Conservation (phyloP, 2,888 invertebrate species). For the Leucoma salicis region DNA sequence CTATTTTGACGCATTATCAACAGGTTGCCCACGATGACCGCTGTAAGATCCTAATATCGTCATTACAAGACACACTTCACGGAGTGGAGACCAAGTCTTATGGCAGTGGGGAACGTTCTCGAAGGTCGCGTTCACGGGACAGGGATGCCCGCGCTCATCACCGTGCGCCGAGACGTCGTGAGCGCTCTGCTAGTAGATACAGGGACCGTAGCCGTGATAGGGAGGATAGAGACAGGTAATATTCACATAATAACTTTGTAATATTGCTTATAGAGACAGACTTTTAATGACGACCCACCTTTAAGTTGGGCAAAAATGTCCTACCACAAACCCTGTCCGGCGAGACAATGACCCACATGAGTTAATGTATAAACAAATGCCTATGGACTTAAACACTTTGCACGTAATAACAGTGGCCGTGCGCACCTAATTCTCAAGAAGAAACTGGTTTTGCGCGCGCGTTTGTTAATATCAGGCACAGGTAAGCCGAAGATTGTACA, state of each 20-base stretch:
- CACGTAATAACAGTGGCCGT: too few species aligned
- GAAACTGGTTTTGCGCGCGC: too few species aligned
- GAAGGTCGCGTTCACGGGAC: slow-evolving; percentile 74
- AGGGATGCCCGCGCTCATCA: slow-evolving; percentile 59
- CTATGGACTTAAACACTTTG: too few species aligned
- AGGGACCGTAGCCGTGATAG: slow-evolving; percentile 69
- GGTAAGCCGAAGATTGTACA: too few species aligned
- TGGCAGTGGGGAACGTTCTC: slow-evolving; percentile 81
- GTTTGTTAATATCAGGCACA: too few species aligned
- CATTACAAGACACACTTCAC: slow-evolving; percentile 97
- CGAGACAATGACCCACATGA: too few species aligned
- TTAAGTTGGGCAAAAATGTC: too few species aligned
- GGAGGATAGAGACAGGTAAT: slow-evolving; percentile 70
- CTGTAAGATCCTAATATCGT: slow-evolving; percentile 98
- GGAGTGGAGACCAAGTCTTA: slow-evolving; percentile 99
- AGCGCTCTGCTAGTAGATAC: slow-evolving; percentile 66
- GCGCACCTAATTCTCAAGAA: too few species aligned
- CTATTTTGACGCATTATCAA: background rate
- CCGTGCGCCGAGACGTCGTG: slow-evolving; percentile 66
- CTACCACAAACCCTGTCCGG: too few species aligned
- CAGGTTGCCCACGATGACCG: slow-evolving; percentile 96
- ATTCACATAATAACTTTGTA: background rate
- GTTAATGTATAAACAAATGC: too few species aligned
- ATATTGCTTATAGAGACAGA: too few species aligned
- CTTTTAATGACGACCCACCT: too few species aligned